Evolutionary conservation across 2,113 vertebrate species (phyloP).

Genomic region (Myotis brandtii): DNA sequence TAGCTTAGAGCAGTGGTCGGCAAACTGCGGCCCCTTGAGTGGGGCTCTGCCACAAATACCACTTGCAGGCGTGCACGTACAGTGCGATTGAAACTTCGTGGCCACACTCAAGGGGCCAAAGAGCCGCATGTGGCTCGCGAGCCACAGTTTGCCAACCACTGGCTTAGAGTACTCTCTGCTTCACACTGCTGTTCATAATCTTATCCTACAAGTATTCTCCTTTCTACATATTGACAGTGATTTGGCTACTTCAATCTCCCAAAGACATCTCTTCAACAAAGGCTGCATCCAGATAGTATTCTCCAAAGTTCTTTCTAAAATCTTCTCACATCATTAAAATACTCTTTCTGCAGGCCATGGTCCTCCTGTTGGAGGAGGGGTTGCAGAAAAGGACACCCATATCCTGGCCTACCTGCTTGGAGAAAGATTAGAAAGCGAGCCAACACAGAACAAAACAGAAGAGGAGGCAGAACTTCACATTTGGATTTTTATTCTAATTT

Average conservation of each 20-base stretch:
- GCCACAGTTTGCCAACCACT: too few species aligned
- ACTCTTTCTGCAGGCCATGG: neutral
- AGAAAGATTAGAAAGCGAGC: neutral
- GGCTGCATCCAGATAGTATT: neutral
- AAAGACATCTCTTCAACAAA: neutral
- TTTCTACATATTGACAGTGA: neutral
- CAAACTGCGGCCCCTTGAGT: too few species aligned
- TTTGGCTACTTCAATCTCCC: neutral
- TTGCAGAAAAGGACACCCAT: fast-evolving
- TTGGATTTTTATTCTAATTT: neutral
- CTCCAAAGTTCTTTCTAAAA: neutral
- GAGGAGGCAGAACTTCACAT: neutral
- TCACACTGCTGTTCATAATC: neutral
- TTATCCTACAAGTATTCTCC: neutral
- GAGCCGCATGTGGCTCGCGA: too few species aligned
- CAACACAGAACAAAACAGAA: neutral
- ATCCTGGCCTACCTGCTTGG: neutral
- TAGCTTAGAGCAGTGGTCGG: neutral
- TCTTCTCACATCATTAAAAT: neutral
- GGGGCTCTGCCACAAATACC: too few species aligned
- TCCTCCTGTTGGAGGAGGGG: neutral
- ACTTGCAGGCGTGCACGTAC: too few species aligned
- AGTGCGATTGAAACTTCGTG: too few species aligned
- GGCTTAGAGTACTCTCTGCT: neutral
- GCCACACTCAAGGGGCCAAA: too few species aligned